Evolutionary conservation across 2,113 vertebrate genomes (phyloP), one percentile per base, ranked within the genome.

Genomic region (Haliaeetus leucogaster): DNA sequence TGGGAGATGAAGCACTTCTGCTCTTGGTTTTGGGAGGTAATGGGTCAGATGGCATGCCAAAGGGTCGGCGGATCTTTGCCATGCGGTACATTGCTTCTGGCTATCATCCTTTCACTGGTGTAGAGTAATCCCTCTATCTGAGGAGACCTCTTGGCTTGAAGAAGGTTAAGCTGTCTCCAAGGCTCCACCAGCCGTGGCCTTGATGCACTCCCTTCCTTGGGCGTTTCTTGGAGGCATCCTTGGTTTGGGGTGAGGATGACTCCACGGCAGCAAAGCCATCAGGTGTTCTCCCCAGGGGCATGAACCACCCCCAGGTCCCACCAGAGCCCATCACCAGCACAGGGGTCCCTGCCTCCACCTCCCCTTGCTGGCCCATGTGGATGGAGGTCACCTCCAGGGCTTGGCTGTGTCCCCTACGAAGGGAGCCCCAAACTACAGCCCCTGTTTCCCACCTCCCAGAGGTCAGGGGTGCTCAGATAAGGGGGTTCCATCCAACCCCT

Each of bases 361-460:
- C 55, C n/a, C 9, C 43, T 20, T 10, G 14, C 10, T 45, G 27
- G 5, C 40, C 40, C 27, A 2, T 0, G 0, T 5, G 48, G 59
- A 16, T 12, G 22, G 29, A 59, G 8, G 23, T 65, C 27, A 45
- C 25, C 16, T 67, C 86, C 29, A 5, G 47, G 29, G 21, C n/a
- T 62, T 12, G 14, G 52, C 12, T 7, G 19, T 6, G n/a, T 25
- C 47, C 43, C 20, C 6, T 32, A 1, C 0, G 0, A 43, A 45
- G 14, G 15, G 32, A 47, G 2, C 43, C 56, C 65, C 68, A 10
- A 43, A 45, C 14, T 14, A 6, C 67, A 32, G 13, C 36, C 65
- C 40, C 58, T 1, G 0, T 22, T 38, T 23, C 71, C 56, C 32
- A 36, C 11, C 30, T 70, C 65, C 34, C 0, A 0, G 27, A 40